Conservation (phyloP, 1,140 invertebrate genomes). For the Cardiocondyla obscurior region DNA sequence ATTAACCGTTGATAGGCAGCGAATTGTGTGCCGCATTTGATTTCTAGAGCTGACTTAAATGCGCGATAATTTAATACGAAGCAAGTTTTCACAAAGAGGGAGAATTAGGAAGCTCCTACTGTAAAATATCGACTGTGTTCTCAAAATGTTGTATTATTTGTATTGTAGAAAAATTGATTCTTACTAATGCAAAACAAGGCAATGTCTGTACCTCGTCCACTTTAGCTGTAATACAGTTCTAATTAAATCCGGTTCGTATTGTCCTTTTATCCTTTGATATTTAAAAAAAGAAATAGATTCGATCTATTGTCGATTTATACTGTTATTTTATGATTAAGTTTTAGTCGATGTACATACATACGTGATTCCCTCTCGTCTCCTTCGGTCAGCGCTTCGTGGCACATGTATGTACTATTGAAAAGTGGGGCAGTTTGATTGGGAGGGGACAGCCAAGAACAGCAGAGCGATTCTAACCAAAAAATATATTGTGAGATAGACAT, state of each 20-base stretch:
- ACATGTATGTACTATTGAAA: no score
- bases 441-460: background rate
- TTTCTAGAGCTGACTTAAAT: conserved; percentile 56
- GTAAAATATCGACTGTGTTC: conserved; percentile 62
- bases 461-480: background rate
- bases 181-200: conserved; percentile 48
- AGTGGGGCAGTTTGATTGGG: no score
- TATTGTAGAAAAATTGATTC: conserved; percentile 63
- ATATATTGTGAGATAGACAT: no score
- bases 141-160: conserved; percentile 59
- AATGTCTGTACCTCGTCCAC: conserved; percentile 66
- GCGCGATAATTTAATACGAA: conserved; percentile 54
- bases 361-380: no score
- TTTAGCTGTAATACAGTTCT: conserved; percentile 59
- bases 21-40: conserved; percentile 56
- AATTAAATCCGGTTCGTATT: conserved; percentile 25
- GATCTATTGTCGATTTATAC: no score
- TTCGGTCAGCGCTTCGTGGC: no score
- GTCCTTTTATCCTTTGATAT: background rate
- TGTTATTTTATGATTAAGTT: no score
- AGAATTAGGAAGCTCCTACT: conserved; percentile 20
- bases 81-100: conserved; percentile 39
- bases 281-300: background rate
- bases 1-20: conserved; percentile 18
- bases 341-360: no score